Conservation (phyloP, 1,140 invertebrate genomes). For the Teleopsis dalmanni region DNA sequence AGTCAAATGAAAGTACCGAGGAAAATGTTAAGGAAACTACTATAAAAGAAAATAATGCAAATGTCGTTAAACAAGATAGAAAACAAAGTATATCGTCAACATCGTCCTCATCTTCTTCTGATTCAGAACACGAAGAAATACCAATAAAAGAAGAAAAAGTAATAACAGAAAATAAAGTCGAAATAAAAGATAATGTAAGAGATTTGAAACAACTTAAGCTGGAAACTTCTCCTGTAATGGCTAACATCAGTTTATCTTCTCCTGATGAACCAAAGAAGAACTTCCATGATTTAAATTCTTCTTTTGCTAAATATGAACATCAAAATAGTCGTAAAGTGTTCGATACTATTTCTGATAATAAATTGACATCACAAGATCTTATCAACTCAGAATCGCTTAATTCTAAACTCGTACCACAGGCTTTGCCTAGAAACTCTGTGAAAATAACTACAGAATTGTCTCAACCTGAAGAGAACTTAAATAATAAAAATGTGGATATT, state of each 20-base stretch:
- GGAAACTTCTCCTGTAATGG: background rate
- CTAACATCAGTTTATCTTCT: conserved; percentile 5
- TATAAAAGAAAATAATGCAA: background rate
- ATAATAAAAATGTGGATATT: no score
- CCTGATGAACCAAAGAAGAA: conserved; percentile 26
- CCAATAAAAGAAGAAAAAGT: background rate
- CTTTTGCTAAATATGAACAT: conserved; percentile 32
- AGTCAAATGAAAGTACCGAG: conserved; percentile 13
- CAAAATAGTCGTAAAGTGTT: conserved; percentile 29
- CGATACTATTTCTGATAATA: conserved; percentile 19
- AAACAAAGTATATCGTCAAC: conserved; percentile 6
- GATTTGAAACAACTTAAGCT: conserved; percentile 9
- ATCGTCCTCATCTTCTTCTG: conserved; percentile 9
- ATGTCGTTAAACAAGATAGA: background rate
- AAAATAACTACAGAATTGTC: no score
- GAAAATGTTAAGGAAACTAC: background rate
- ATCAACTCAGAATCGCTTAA: background rate
- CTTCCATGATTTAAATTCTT: conserved; percentile 29
- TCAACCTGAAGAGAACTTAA: no score
- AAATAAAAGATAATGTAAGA: background rate
- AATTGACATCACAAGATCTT: conserved; percentile 4
- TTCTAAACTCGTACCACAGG: conserved; percentile 6
- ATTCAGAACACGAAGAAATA: conserved; percentile 7
- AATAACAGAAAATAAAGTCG: background rate
- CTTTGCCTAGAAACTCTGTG: conserved; percentile 16